Base-by-base conservation (phyloP, 2,888 invertebrate genomes). In the Nebria salina region DNA sequence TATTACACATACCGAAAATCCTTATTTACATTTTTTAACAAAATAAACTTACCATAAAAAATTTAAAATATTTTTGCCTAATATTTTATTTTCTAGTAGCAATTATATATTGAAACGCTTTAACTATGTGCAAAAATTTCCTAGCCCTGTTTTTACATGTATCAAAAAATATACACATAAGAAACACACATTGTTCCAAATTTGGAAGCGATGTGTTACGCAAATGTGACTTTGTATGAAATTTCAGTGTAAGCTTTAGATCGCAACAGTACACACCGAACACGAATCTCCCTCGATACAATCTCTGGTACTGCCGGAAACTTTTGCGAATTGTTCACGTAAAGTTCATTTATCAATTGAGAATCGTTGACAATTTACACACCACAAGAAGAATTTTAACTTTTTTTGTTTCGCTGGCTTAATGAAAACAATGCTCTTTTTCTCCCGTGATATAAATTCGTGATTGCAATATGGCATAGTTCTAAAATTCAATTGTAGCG, bases 291-390 rank as follows among this genome's bases (percentile, higher is more conserved):
- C 54, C 25, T 11, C 70, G 70, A 70, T 76, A 64, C 75, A 70
- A 80, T 75, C 75, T 25, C 15, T 64, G 43, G 20, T 20, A 41
- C 75, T 15, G 8, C 75, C 72, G 75, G 68, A 68, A 75, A 80
- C 80, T 79, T 54, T 79, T 79, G 20, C 41, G 70, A 75, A 80
- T 80, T 80, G 80, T 80, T 80, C n/a, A 15, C 70, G 34, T 64
- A 70, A 64, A 75, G 75, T 64, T 70, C 70, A 80, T 80, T 75
- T 75, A 72, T 80, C 80, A 75, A n/a, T 41, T 15, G 70, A 15
- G 73, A 73, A 72, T 73, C 78, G 65, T n/a, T 26, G 65, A 13
- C 73, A 41, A 34, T 26, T 11, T 13, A 34, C 42, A 73, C 26
- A 25, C 34, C 26, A 25, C 68, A 8, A 15, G 2, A 68, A 68